Evolutionary conservation across 2,888 invertebrate species (phyloP).

Genomic region (Yponomeuta cagnagella): DNA sequence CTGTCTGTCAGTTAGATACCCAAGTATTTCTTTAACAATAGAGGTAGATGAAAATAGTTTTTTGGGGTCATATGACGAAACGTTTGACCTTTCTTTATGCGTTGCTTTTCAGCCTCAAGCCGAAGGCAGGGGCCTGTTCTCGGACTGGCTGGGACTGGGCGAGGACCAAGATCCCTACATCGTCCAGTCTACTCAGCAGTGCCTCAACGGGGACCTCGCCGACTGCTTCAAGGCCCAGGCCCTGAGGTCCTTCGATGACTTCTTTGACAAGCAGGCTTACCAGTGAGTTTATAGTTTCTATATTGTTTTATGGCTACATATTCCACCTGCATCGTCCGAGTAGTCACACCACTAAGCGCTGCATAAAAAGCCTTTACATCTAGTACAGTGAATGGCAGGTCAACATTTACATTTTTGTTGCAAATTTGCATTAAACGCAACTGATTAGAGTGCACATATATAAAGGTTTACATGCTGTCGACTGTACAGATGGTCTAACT

Average conservation of each 20-base stretch:
- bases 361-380: too few species aligned
- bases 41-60: too few species aligned
- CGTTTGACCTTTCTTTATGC: neutral
- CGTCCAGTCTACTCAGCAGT: slow-evolving; percentile 83
- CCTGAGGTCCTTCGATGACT: slow-evolving; percentile 83
- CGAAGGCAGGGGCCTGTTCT: slow-evolving; percentile 78
- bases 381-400: too few species aligned
- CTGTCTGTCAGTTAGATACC: too few species aligned
- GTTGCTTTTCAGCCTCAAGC: slow-evolving; percentile 60
- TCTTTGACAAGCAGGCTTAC: slow-evolving; percentile 81
- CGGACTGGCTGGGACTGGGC: slow-evolving; percentile 88
- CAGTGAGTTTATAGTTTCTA: slow-evolving; percentile 42
- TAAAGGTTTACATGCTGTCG: neutral
- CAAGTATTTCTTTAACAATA: too few species aligned
- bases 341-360: too few species aligned
- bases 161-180: slow-evolving; percentile 87
- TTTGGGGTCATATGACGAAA: too few species aligned
- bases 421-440: too few species aligned
- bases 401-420: too few species aligned
- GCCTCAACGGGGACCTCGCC: slow-evolving; percentile 86
- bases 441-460: too few species aligned
- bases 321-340: too few species aligned
- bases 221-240: slow-evolving; percentile 91
- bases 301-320: too few species aligned
- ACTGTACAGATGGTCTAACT: neutral